Evolutionary conservation across 37 sponge, comb jelly and placozoan species (phyloP).

Genomic region (Aphrocallistes beatrix): DNA sequence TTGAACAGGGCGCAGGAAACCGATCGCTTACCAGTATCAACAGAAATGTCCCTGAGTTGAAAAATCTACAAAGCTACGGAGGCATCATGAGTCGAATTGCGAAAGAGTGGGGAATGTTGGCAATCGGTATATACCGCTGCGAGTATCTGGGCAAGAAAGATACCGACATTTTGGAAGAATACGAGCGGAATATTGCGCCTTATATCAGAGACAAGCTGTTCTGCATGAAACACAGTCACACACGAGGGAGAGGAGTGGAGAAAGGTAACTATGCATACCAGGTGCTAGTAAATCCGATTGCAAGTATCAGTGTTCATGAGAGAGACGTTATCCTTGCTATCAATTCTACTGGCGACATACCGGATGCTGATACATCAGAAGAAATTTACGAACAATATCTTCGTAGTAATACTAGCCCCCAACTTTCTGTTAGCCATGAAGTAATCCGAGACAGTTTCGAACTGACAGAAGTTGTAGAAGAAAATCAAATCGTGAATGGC

Average conservation of each 20-base stretch:
- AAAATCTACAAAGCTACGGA: not conserved
- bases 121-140: conserved; percentile 14
- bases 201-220: not conserved
- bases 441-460: no score
- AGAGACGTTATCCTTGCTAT: not conserved
- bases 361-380: no score
- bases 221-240: not conserved
- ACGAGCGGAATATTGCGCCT: not conserved
- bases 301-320: not conserved
- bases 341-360: not conserved
- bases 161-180: not conserved
- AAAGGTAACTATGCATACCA: not conserved
- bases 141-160: not conserved
- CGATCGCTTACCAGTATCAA: not conserved
- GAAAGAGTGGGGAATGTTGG: not conserved
- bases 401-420: no score
- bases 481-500: no score
- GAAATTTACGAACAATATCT: no score
- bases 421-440: no score
- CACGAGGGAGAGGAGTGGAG: not conserved
- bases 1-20: not conserved
- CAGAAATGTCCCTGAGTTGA: not conserved
- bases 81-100: not conserved
- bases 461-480: no score
- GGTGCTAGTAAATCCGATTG: not conserved